Percentiles rank a stretch among this genome's conserved stretches.
phyloP scores from a whole-genome alignment of 2,888 invertebrate genomes.

The Trachelus tabidus region DNA sequence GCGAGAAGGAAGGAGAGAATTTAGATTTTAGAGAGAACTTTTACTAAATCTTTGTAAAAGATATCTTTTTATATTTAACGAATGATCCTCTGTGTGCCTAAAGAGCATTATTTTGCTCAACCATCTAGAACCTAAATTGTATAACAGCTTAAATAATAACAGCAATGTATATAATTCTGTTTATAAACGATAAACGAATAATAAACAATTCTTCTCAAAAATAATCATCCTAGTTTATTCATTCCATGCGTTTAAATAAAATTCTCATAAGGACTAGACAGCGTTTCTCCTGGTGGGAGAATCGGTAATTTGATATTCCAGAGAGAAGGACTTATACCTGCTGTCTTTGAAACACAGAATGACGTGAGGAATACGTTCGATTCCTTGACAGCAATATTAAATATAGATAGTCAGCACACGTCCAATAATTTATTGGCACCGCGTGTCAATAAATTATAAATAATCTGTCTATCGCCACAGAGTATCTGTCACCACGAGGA shows the following conservation, averaged over 20 bases:
- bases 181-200: slow-evolving; percentile 1
- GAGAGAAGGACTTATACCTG: background rate
- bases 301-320: background rate
- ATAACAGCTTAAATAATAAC: slow-evolving; percentile 13
- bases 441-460: background rate
- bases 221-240: background rate
- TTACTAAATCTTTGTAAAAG: slow-evolving; percentile 15
- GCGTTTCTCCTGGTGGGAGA: background rate
- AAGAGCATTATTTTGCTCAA: slow-evolving; percentile 17
- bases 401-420: background rate
- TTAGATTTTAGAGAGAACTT: slow-evolving; percentile 11
- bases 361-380: background rate
- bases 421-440: background rate
- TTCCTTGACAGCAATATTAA: background rate
- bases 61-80: slow-evolving; percentile 7
- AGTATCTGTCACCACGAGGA: background rate
- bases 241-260: background rate
- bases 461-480: background rate
- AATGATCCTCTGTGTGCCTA: slow-evolving; percentile 14
- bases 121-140: slow-evolving; percentile 9
- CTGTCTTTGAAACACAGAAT: background rate
- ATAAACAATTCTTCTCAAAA: slow-evolving; percentile 3
- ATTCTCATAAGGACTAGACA: background rate
- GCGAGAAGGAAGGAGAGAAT: background rate
- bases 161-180: background rate